Evolutionary conservation across 1,140 invertebrate species (phyloP), one percentile per base, ranked within the genome.

Genomic region (Tribolium madens): DNA sequence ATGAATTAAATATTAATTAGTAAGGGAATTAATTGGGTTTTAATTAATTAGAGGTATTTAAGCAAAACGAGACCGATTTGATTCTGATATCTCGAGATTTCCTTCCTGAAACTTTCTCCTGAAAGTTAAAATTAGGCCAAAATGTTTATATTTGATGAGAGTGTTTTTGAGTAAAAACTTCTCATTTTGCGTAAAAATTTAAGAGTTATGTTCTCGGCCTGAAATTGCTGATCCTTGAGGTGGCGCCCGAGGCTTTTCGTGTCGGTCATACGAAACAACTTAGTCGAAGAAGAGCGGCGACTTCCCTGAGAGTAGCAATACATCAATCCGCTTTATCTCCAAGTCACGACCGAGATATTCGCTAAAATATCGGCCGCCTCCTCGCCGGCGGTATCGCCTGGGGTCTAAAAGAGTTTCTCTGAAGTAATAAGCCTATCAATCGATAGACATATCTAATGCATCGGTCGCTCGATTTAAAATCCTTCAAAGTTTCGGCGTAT

Each of bases 271-370:
- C 31, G 36, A 68, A 75, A 75, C 73, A 53, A 75, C 73, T 75
- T 75, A 75, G 60, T 13, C 57, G 47, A 57, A 68, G 57, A 74
- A 74, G 21, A 52, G 15, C 57, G 64, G 26, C 72, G 50, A 52
- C 48, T 73, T 72, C 71, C 71, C 71, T 57, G 17, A 21, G 26
- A 50, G 31, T 36, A 57, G 60, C 46, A 75, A 60, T 68, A 68
- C 73, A 36, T 75, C 64, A 46, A 47, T 33, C 33, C 53, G 64
- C 53, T 75, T 57, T 75, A 50, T 68, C 53, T 69, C 33, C 47
- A 21, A 76, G 75, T 76, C 75, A 76, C 64, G 75, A 76, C 74
- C 60, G 21, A 42, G 68, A 76, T 76, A 70, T 76, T 76, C 33
- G 60, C 64, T 76, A 57, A 71, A 76, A 76, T 76, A 76, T 76